These are phyloP conservation scores for Tethya wilhelma DNA, from an alignment of 37 sponge, comb jelly and placozoan genomes.

Conservation along the genomic window DNA sequence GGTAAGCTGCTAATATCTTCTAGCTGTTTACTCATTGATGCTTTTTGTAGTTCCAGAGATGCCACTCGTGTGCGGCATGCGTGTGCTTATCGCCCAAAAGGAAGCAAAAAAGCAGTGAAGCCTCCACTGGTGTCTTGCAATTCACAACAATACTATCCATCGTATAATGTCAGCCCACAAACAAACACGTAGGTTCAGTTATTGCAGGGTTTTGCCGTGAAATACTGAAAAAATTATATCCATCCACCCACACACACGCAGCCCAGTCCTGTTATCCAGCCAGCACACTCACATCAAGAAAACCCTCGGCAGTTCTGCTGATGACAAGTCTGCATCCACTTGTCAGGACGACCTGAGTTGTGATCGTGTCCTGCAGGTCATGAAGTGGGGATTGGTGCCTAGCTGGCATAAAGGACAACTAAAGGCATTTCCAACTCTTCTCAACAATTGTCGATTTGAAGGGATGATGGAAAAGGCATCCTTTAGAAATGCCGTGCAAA, in stretches of 20 bases:
- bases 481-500: conserved; percentile 72
- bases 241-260: neutral
- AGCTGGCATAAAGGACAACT: conserved; percentile 79
- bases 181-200: conserved; percentile 77
- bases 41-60: conserved; percentile 50
- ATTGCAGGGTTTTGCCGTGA: too few relatives aligned
- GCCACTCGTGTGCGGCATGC: conserved; percentile 32
- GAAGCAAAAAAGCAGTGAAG: conserved; percentile 14
- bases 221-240: neutral
- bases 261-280: conserved; percentile 77
- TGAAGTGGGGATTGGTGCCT: conserved; percentile 95
- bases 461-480: conserved; percentile 85
- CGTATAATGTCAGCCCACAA: conserved; percentile 86
- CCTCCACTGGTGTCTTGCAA: conserved; percentile 29
- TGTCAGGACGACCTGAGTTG: neutral
- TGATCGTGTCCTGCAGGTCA: conserved; percentile 84
- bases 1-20: conserved; percentile 55
- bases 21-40: too few relatives aligned
- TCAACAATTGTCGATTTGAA: conserved; percentile 90
- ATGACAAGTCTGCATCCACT: neutral
- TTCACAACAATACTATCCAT: conserved; percentile 65
- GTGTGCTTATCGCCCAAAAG: conserved; percentile 65
- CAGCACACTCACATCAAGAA: conserved; percentile 43
- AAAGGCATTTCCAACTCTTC: conserved; percentile 39
- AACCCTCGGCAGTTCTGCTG: neutral